Base-by-base conservation (phyloP, 2,113 vertebrate genomes). In the Bufo gargarizans region DNA sequence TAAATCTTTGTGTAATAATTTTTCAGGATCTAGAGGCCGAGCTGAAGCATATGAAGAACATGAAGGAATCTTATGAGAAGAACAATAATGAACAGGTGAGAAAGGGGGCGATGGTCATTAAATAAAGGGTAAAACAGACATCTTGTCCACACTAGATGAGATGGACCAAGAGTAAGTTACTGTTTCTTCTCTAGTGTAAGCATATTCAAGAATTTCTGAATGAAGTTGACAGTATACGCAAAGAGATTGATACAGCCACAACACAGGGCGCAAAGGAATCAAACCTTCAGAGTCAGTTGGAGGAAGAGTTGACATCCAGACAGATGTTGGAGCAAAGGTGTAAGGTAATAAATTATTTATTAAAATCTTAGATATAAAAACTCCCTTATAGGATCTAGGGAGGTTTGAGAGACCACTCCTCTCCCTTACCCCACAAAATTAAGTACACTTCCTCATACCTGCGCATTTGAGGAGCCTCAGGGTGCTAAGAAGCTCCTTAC, bases 21-120 rank as follows among this genome's bases (percentile, higher is more conserved):
- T 91, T 89, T 22, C 88, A 96, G 94, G 92, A 95, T 87, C 91
- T 91, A 87, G 92, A 94, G 90, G 88, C 53, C 50, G 90, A 95
- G 80, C 82, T 94, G 90, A 93, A 89, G 82, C 91, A 91, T 63
- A 92, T 92, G 90, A 92, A 95, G 86, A 82, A 91, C 65, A 90
- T 92, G n/a, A 93, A 94, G 90, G 91, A 93, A 22, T 88, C 93
- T 1, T 93, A 93, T 89, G 91, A 94, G 87, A 94, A 93, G 84
- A 94, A 93, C n/a, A 94, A 94, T 87, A 91, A 90, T 0, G 92
- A 94, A 77, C 94, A 94, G 92, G 93, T 95, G 88, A 89, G 56
- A 58, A 4, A 7, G 19, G 8, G 14, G 9, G 43, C 47, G 50
- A 50, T 76, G 74, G 17, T 47, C 13, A 43, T 3, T 59, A 11